phyloP scores from a whole-genome alignment of 1,140 invertebrate genomes.

The Drosophila takahashii region DNA sequence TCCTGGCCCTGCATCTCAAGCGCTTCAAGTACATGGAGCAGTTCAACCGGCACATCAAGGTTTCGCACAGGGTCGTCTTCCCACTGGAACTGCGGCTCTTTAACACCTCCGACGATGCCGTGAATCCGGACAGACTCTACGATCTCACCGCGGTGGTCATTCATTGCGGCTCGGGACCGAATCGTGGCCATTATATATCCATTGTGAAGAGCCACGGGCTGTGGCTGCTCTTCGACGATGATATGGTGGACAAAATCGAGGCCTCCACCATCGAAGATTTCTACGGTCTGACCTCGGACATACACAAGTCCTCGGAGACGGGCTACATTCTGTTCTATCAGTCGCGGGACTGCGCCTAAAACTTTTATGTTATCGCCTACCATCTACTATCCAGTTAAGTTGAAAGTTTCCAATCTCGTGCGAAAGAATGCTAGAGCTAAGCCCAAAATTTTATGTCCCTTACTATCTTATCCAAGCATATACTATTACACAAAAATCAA shows the following conservation, averaged over 20 bases:
- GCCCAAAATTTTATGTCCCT: constrained; percentile 49
- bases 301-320: constrained; percentile 99
- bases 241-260: constrained; percentile 99
- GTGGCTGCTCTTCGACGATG: constrained; percentile 99
- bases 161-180: constrained; percentile 99
- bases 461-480: constrained; percentile 30
- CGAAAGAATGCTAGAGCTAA: constrained; percentile 29
- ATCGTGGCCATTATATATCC: constrained; percentile 99
- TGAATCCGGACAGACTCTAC: constrained; percentile 98
- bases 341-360: constrained; percentile 90
- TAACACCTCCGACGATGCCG: constrained; percentile 99
- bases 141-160: constrained; percentile 99
- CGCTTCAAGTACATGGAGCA: constrained; percentile 99
- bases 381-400: constrained; percentile 3
- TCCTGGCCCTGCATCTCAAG: constrained; percentile 98
- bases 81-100: constrained; percentile 98
- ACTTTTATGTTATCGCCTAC: constrained; percentile 1
- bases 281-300: constrained; percentile 98
- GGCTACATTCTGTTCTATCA: constrained; percentile 99
- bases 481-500: constrained; percentile 17
- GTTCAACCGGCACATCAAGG: constrained; percentile 99
- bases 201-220: constrained; percentile 99
- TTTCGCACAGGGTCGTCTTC: constrained; percentile 99
- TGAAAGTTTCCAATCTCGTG: constrained; percentile 13
- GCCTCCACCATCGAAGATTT: constrained; percentile 99